Evolutionary conservation across 2,797 vertebrate genomes (phyloP).

Genomic region (Meda fulgida): DNA sequence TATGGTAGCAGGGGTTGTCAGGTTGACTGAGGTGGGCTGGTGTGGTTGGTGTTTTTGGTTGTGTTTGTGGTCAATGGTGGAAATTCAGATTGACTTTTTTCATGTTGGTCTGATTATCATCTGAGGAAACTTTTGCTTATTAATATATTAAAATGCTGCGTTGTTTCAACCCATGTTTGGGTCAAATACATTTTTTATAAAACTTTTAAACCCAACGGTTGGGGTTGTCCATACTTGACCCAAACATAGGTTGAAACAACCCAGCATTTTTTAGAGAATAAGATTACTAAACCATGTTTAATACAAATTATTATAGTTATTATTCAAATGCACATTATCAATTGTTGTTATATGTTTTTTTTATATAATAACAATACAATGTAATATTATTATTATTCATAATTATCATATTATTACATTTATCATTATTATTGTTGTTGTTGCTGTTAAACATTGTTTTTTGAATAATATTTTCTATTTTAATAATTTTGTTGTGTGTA

Average conservation of each 20-base stretch:
- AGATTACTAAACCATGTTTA: neutral
- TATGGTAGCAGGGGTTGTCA: neutral
- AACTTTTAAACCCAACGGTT: neutral
- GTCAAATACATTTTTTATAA: neutral
- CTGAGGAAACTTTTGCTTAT: too few species aligned
- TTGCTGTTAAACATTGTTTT: neutral
- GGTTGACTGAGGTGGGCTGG: neutral
- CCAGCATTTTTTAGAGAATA: neutral
- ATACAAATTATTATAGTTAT: too few species aligned
- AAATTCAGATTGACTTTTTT: neutral
- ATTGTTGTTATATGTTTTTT: neutral
- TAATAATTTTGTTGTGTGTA: neutral
- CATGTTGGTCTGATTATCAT: neutral
- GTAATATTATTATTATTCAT: too few species aligned
- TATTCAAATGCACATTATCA: too few species aligned
- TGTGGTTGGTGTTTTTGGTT: constrained; percentile 12
- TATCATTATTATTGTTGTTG: too few species aligned
- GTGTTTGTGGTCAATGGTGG: neutral
- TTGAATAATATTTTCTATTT: neutral
- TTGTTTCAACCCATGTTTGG: neutral
- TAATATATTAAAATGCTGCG: neutral
- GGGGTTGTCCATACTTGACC: neutral
- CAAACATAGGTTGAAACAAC: neutral
- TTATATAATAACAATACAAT: too few species aligned
- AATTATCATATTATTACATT: neutral